These are phyloP conservation scores for Marcusenius ussheri DNA, from an alignment of 2,113 vertebrate species.

Conservation along the genomic window DNA sequence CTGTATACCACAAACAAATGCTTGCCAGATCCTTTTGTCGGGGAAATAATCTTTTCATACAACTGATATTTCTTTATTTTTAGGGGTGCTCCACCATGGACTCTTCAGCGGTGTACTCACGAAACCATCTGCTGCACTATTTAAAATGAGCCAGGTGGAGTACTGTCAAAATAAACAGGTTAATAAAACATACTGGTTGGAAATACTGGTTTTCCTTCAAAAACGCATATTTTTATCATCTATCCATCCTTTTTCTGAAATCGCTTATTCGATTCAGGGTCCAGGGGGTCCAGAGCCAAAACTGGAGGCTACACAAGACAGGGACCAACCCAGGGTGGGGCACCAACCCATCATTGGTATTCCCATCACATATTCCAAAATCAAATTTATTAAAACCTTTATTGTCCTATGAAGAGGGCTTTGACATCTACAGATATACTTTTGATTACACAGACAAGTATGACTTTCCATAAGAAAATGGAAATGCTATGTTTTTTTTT, in stretches of 20 bases:
- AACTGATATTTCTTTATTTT: neutral
- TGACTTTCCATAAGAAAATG: neutral
- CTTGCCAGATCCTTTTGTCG: neutral
- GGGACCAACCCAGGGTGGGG: neutral
- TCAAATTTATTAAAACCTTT: neutral
- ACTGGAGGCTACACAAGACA: too few species aligned
- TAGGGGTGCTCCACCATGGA: neutral
- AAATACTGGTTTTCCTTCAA: neutral
- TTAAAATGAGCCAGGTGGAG: neutral
- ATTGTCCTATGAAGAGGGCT: neutral
- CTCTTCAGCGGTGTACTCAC: neutral
- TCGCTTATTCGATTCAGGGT: neutral
- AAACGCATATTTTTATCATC: neutral
- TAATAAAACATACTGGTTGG: conserved; percentile 5
- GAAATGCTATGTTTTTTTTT: neutral
- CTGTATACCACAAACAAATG: neutral
- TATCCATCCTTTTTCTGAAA: neutral
- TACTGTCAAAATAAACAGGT: neutral
- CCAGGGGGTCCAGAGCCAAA: too few species aligned
- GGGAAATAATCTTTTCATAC: neutral
- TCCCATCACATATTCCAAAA: neutral
- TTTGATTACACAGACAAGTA: neutral
- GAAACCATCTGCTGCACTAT: neutral
- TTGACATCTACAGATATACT: neutral
- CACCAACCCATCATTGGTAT: neutral